Base-by-base conservation (phyloP, 2,797 vertebrate species). In the Cynopterus sphinx region DNA sequence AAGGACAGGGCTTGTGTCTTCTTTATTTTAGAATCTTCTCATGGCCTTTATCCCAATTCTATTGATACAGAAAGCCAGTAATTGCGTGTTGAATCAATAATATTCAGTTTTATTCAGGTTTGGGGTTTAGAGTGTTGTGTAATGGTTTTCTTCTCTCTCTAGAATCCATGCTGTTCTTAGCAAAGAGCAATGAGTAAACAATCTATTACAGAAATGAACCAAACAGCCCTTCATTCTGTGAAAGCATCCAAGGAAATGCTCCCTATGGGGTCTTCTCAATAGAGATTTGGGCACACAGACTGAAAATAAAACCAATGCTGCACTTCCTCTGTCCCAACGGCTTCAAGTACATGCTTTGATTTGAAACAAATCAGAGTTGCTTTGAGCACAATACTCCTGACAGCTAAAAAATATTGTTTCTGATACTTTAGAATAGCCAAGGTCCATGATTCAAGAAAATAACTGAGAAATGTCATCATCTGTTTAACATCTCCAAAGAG, bases 301-400 rank as follows among this genome's bases (percentile, higher is more conserved):
- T 94, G 74, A 94, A 94, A 90, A 73, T 90, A 83, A 97, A 97
- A 63, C 15, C 68, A 53, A 6, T 9, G 26, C n/a, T 63, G 26
- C 1, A 1, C 31, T 61, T 31, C 39, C 39, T 94, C 81, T 93
- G 26, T 31, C 77, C 84, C 61, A 36, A 36, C 7, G 43, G 31
- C 51, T 85, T 91, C 67, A 65, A 68, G 28, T 53, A 53, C 31
- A 3, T 28, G 57, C 51, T 90, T 91, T 89, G 61, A 65, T 74
- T 92, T 39, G 41, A 92, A 92, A 61, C 36, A 82, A 55, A 90
- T 51, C 9, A 16, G 16, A 78, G 87, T 82, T 92, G 1, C 61
- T 65, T 71, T 70, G 28, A 85, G 26, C 55, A 21, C 24, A 84
- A 79, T 91, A 53, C 33, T 92, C 74, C 77, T 71, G 55, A 84